phyloP scores from a whole-genome alignment of 2,888 invertebrate species.

The Cantharis flavilabris region DNA sequence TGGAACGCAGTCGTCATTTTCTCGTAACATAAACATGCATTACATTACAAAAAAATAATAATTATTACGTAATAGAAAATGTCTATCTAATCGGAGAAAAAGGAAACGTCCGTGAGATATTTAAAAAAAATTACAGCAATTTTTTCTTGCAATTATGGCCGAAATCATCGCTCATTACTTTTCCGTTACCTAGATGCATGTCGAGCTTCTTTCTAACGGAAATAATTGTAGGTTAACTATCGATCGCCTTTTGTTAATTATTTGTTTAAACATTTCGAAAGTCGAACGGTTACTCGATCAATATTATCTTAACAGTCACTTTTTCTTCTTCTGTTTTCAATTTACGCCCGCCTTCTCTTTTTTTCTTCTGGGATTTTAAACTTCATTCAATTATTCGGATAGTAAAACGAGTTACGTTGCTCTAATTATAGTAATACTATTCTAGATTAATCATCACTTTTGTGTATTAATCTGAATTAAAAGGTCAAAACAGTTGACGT shows the following conservation, averaged over 20 bases:
- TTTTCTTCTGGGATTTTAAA: neutral
- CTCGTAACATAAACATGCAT: neutral
- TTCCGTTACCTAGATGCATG: neutral
- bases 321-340: neutral
- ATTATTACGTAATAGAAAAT: neutral
- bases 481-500: neutral
- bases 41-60: neutral
- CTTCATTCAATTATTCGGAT: neutral
- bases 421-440: neutral
- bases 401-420: neutral
- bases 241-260: neutral
- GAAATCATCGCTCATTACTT: neutral
- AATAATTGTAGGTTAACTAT: neutral
- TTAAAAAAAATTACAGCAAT: neutral
- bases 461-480: neutral
- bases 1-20: neutral
- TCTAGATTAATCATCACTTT: neutral
- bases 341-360: neutral
- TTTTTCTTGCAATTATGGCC: neutral
- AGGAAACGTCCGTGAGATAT: neutral
- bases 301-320: neutral
- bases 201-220: neutral
- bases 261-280: neutral
- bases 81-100: neutral
- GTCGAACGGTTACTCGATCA: neutral